Base-by-base conservation (phyloP, 2,888 invertebrate genomes). In the Eutolmus rufibarbis region DNA sequence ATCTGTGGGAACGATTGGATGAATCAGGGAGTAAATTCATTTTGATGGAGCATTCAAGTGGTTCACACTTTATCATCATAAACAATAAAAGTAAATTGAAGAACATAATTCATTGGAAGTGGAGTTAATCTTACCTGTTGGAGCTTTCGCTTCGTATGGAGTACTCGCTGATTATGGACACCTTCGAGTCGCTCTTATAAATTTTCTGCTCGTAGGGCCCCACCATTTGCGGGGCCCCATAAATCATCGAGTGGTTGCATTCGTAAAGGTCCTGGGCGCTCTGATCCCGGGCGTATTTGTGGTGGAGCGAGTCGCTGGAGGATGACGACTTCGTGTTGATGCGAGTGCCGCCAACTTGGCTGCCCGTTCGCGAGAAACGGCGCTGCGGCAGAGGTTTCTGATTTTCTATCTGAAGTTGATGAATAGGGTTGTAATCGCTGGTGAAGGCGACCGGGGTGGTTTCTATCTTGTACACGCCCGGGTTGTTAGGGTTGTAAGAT, bases 401-500 rank as follows among this genome's bases (percentile, higher is more conserved):
- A 23, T 78, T 31, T 43, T 78, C 66, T 19, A 37, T 16, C n/a
- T 79, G 92, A 77, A 93, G 91, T 86, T 92, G 92, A 82, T 92
- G 88, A 57, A 93, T 92, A 8, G 92, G 92, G 90, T 92, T 92
- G 87, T 92, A 93, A 88, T 93, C 92, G 4, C 92, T 92, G 0
- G 92, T 92, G 23, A 92, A 93, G 77, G 92, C 92, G 14, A 93
- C 93, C 1, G 93, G 92, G 9, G 93, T 93, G 0, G 93, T 93
- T 89, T 93, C 92, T 31, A 93, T 92, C 90, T 93, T 93, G 87
- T 91, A 93, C 4, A 92, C 92, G 23, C 92, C 92, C 28, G 93
- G 93, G 90, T 93, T 93, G 87, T 92, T 93, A 1, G 93, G 93
- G 90, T 93, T 93, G 89, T 93, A 93, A 0, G 93, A 93, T 88